These are phyloP conservation scores for Tinamus guttatus DNA, from an alignment of 2,113 vertebrate genomes.

Conservation along the genomic window DNA sequence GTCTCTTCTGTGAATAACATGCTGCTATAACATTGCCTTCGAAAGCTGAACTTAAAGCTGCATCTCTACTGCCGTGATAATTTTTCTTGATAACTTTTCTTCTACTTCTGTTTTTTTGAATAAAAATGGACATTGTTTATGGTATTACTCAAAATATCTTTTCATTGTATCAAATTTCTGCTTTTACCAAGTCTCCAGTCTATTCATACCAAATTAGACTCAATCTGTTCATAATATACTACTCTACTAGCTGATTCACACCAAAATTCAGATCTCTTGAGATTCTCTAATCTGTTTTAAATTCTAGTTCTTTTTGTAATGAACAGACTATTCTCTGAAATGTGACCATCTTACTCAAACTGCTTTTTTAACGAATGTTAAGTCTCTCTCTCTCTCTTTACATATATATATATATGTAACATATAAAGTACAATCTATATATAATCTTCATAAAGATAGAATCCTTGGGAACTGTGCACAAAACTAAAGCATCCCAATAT, in stretches of 20 bases:
- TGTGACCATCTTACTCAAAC: not conserved
- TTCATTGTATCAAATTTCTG: not conserved
- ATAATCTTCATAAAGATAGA: not conserved
- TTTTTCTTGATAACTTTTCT: not conserved
- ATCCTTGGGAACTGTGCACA: not conserved
- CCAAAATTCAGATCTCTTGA: not conserved
- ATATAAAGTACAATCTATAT: no score
- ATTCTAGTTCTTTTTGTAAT: not conserved
- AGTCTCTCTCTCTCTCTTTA: not conserved
- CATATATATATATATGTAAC: not conserved
- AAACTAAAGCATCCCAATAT: not conserved
- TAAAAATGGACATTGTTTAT: not conserved
- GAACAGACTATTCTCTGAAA: not conserved
- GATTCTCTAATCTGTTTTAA: not conserved
- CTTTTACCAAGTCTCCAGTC: not conserved
- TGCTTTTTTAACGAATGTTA: not conserved
- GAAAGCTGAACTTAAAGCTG: not conserved
- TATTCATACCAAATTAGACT: not conserved
- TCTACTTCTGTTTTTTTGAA: not conserved
- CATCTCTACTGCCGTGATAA: not conserved
- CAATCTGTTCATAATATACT: not conserved
- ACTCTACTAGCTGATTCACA: not conserved
- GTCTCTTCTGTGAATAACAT: constrained; percentile 11
- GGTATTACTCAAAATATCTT: not conserved
- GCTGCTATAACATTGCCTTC: not conserved